Evolutionary conservation across 2,113 vertebrate genomes (phyloP).

Genomic region (Heptranchias perlo): DNA sequence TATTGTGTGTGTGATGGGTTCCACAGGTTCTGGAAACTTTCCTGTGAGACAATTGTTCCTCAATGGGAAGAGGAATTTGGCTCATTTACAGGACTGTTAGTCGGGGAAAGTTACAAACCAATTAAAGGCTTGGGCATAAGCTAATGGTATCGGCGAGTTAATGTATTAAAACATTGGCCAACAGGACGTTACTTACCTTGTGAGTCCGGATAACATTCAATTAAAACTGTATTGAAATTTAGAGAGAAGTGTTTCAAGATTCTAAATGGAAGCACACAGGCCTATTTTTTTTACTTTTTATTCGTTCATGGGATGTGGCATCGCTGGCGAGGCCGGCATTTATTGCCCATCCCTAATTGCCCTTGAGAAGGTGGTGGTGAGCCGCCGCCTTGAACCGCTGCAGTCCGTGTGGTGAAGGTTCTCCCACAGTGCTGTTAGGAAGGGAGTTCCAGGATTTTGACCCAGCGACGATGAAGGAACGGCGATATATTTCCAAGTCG

Average conservation of each 20-base stretch:
- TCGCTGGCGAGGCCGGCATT: neutral
- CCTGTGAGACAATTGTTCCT: neutral
- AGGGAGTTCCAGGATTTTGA: too few relatives aligned
- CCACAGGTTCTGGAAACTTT: neutral
- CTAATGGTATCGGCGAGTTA: neutral
- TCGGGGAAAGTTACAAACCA: neutral
- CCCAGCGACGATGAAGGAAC: too few relatives aligned
- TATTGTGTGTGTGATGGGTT: neutral
- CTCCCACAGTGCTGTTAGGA: too few relatives aligned
- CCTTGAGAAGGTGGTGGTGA: too few relatives aligned
- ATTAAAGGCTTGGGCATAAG: neutral
- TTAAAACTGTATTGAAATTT: neutral
- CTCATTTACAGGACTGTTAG: neutral
- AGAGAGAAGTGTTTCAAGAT: neutral
- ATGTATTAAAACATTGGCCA: neutral
- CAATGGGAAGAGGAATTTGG: neutral
- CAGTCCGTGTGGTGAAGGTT: too few relatives aligned
- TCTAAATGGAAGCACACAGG: neutral
- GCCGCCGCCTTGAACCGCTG: too few relatives aligned
- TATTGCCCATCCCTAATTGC: too few relatives aligned
- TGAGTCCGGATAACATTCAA: neutral
- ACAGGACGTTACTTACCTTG: neutral
- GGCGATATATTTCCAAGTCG: too few relatives aligned
- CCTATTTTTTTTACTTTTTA: neutral
- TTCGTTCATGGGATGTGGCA: neutral